Evolutionary conservation across 2,113 vertebrate genomes (phyloP).

Genomic region (Pachypanchax playfairii): DNA sequence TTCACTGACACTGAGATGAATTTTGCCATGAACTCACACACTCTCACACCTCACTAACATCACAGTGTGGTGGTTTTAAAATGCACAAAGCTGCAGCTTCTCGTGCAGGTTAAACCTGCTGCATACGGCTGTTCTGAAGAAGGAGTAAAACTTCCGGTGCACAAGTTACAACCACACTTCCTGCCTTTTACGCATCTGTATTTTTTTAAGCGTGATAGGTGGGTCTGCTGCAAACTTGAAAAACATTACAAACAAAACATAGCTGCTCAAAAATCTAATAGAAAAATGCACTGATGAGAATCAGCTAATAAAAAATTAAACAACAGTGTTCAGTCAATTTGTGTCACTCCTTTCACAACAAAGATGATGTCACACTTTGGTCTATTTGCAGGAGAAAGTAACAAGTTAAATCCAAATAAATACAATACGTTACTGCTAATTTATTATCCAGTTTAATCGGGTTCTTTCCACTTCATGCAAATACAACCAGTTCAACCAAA

Average conservation of each 20-base stretch:
- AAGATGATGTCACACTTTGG: too few relatives aligned
- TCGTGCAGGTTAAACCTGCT: slow-evolving; percentile 3
- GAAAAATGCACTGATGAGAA: too few relatives aligned
- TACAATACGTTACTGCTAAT: too few relatives aligned
- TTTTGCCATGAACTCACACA: slow-evolving; percentile 4
- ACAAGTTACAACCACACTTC: slow-evolving; percentile 72
- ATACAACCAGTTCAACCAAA: too few relatives aligned
- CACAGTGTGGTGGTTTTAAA: slow-evolving; percentile 10
- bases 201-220: slow-evolving; percentile 50
- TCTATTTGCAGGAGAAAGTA: too few relatives aligned
- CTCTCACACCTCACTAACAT: slow-evolving; percentile 1
- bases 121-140: slow-evolving; percentile 5
- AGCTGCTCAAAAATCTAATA: neutral
- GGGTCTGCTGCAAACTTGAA: slow-evolving; percentile 26
- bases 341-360: too few relatives aligned
- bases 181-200: slow-evolving; percentile 50
- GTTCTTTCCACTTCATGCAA: too few relatives aligned
- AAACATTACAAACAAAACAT: neutral
- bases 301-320: too few relatives aligned
- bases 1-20: neutral
- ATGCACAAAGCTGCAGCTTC: slow-evolving; percentile 30
- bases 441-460: too few relatives aligned
- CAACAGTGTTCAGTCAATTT: too few relatives aligned
- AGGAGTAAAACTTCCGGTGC: slow-evolving; percentile 62
- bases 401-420: too few relatives aligned